Evolutionary conservation across 1,140 invertebrate genomes (phyloP), one percentile per base, ranked within the genome.

Genomic region (Steinernema feltiae): DNA sequence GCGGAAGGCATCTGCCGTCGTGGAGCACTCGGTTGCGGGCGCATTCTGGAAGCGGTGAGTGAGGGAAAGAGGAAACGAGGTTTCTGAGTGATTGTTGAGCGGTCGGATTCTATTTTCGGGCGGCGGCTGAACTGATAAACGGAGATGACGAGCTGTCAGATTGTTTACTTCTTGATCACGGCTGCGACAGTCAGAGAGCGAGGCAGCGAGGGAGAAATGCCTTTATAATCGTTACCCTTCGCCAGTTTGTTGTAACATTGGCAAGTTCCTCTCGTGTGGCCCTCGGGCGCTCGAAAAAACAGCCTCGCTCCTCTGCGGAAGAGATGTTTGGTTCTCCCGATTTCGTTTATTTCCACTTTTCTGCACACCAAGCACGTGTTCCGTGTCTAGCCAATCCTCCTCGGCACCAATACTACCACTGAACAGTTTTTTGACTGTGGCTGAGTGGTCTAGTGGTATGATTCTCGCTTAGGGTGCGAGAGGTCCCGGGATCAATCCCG

Each of bases 391-490:
- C n/a, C n/a, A n/a, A n/a, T n/a, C n/a, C n/a, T n/a, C n/a, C n/a
- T n/a, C n/a, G n/a, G n/a, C n/a, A n/a, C n/a, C n/a, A n/a, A n/a
- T n/a, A 41, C 35, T 7, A 18, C 7, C 7, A 41, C 7, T 41
- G 35, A 7, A 41, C 7, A 41, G 18, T 18, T 7, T 7, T 7
- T 41, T 7, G 35, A 41, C 35, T n/a, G 70, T 77, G 78, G 78
- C 78, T 72, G 76, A 78, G 78, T 80, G 79, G 79, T 80, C 79
- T 80, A 80, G 78, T 80, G 79, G 80, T 81, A 81, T 81, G 80
- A 81, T 81, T 81, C 79, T 81, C 80, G 79, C 80, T 81, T 81
- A 81, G 80, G 80, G 80, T 81, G 80, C 79, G 80, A 81, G 80
- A 81, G 80, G 80, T 81, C 80, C 80, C 80, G 80, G 75, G 75